A percentile compares a stretch with the other conserved stretches of the same genome.
These are phyloP conservation scores for Willisornis vidua DNA, from an alignment of 2,113 vertebrate genomes.

Conservation along the genomic window DNA sequence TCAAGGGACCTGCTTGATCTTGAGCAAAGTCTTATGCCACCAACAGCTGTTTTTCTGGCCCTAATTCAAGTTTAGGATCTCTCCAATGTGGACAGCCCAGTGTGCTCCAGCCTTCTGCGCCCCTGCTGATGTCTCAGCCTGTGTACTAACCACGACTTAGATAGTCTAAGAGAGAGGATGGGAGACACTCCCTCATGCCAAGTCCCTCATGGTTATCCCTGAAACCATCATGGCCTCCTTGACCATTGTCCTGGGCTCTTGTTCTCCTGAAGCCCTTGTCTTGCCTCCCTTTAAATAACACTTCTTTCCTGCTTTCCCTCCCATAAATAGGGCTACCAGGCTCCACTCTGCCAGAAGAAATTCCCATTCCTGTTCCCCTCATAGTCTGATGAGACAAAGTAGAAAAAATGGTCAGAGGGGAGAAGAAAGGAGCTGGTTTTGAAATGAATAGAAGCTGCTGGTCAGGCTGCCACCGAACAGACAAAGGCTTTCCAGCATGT, in stretches of 20 bases:
- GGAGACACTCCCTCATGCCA: neutral
- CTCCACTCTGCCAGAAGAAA: neutral
- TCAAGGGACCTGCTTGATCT: neutral
- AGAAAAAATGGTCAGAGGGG: constrained; percentile 5
- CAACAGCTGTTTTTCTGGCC: neutral
- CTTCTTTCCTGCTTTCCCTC: neutral
- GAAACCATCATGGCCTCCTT: neutral
- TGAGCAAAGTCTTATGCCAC: neutral
- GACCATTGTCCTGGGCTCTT: neutral
- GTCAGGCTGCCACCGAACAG: constrained; percentile 53
- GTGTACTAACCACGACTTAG: neutral
- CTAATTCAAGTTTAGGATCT: neutral
- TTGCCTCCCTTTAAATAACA: neutral
- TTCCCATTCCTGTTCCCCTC: neutral
- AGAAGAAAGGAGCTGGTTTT: constrained; percentile 51
- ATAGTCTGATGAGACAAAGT: constrained; percentile 19
- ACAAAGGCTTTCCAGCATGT: constrained; percentile 62
- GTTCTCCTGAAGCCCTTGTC: neutral
- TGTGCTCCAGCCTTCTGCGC: neutral
- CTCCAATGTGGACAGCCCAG: fast-evolving
- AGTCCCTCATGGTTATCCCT: neutral
- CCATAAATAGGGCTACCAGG: neutral
- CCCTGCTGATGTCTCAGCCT: neutral
- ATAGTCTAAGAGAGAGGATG: neutral
- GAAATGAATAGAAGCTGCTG: constrained; percentile 61